A percentile compares a stretch with the other conserved stretches of the same genome.
Conservation (phyloP, 2,113 vertebrate genomes). For the Typhlomys cinereus region DNA sequence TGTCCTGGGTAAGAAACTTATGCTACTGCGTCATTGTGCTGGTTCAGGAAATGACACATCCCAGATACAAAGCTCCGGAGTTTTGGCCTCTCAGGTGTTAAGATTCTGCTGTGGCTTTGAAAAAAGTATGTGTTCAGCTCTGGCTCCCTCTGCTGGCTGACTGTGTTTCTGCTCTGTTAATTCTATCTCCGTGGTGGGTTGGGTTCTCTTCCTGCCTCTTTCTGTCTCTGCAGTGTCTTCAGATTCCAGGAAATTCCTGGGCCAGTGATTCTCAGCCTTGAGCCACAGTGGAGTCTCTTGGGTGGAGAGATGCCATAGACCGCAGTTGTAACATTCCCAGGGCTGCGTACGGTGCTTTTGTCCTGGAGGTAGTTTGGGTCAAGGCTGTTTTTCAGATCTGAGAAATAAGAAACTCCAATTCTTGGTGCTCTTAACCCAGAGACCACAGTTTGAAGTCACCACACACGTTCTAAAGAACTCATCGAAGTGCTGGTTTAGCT, state of each 20-base stretch:
- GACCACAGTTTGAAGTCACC: neutral
- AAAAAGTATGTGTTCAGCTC: neutral
- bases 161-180: neutral
- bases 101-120: neutral
- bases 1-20: neutral
- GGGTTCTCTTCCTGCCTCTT: neutral
- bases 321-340: neutral
- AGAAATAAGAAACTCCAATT: neutral
- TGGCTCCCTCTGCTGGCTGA: slow-evolving; percentile 71
- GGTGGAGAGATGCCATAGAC: neutral
- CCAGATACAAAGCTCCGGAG: neutral
- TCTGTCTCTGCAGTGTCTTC: neutral
- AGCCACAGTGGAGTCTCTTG: neutral
- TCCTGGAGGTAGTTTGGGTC: neutral
- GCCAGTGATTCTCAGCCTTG: neutral
- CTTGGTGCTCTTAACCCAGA: neutral
- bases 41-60: neutral
- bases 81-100: neutral
- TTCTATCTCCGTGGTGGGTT: neutral
- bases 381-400: neutral
- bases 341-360: neutral
- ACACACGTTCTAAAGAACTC: neutral
- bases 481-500: neutral
- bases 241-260: neutral
- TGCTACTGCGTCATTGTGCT: neutral